A percentile compares a stretch with the other conserved stretches of the same genome.
Evolutionary conservation across 2,113 vertebrate genomes (phyloP).

Genomic region (Cavia aperea): DNA sequence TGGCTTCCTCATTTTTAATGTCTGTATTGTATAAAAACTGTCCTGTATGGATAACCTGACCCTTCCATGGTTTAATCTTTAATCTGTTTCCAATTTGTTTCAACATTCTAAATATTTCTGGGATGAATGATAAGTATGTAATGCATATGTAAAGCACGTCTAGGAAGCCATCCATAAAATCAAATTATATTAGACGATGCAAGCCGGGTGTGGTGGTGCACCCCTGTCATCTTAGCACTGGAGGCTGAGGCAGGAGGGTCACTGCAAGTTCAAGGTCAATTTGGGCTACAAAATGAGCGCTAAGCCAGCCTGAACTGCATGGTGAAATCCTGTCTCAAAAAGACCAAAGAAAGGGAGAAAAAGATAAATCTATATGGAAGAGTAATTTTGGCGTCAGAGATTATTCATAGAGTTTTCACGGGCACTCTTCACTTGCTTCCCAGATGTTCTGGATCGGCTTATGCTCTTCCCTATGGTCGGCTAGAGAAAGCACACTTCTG

Average conservation of each 20-base stretch:
- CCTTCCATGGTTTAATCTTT: background rate
- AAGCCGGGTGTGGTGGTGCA: background rate
- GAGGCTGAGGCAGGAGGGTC: background rate
- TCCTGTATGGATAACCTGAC: background rate
- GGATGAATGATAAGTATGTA: background rate
- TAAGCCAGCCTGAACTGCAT: background rate
- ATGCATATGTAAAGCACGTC: background rate
- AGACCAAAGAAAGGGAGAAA: background rate
- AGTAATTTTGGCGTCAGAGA: background rate
- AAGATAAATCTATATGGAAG: background rate
- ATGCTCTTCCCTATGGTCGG: background rate
- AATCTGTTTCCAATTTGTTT: slow-evolving; percentile 13
- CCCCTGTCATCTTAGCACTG: background rate
- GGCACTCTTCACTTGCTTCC: background rate
- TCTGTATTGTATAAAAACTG: background rate
- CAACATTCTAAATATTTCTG: background rate
- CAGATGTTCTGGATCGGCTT: background rate
- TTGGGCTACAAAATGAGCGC: background rate
- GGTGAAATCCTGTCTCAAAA: background rate
- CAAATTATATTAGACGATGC: background rate
- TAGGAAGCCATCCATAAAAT: background rate
- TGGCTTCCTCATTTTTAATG: slow-evolving; percentile 8
- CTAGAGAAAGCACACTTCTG: background rate
- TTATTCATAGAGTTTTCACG: background rate
- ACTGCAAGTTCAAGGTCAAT: background rate